A percentile compares a stretch with the other conserved stretches of the same genome.
Evolutionary conservation across 2,797 vertebrate species (phyloP).

Genomic region (Pygocentrus nattereri): DNA sequence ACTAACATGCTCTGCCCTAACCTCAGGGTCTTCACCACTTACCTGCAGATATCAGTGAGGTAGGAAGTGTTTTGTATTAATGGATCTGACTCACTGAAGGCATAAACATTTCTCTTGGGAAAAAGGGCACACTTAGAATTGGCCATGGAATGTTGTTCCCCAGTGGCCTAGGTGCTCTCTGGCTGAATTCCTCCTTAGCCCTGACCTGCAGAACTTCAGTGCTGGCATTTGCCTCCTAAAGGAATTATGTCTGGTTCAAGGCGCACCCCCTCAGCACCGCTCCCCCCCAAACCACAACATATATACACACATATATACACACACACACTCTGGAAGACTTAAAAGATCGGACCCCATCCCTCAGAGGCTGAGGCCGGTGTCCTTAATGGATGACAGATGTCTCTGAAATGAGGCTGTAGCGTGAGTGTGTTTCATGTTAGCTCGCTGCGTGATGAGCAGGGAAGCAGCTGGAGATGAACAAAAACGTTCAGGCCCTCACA

Average conservation of each 20-base stretch:
- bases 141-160: conserved; percentile 72
- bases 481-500: conserved; percentile 71
- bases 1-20: conserved; percentile 60
- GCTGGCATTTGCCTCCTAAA: conserved; percentile 50
- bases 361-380: conserved; percentile 61
- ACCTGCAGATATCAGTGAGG: conserved; percentile 71
- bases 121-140: conserved; percentile 65
- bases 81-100: conserved; percentile 73
- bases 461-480: conserved; percentile 84
- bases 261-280: neutral
- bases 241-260: conserved; percentile 42
- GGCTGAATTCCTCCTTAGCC: conserved; percentile 50
- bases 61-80: conserved; percentile 65
- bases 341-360: conserved; percentile 51
- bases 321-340: conserved; percentile 38
- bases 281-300: conserved; percentile 20
- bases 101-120: conserved; percentile 67
- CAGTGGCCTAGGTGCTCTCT: conserved; percentile 59
- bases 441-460: conserved; percentile 81
- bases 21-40: conserved; percentile 59
- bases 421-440: conserved; percentile 85
- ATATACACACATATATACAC: conserved; percentile 27
- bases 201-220: conserved; percentile 51
- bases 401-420: conserved; percentile 75
- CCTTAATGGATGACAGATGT: conserved; percentile 85